phyloP scores from a whole-genome alignment of 2,113 vertebrate species.

The Macquaria australasica region DNA sequence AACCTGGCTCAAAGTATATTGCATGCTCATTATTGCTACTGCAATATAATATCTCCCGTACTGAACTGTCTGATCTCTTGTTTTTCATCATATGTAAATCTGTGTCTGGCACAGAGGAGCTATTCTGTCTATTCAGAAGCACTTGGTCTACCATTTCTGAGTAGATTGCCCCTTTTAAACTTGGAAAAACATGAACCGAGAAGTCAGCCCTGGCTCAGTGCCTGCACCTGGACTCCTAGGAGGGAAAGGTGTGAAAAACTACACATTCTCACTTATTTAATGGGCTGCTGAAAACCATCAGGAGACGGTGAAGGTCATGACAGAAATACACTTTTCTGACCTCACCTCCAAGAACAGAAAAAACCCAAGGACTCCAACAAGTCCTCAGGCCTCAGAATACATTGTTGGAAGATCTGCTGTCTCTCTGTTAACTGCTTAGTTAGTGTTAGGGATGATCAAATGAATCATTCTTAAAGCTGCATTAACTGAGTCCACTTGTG shows the following conservation, averaged over 20 bases:
- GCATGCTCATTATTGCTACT: conserved; percentile 45
- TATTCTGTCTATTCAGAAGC: background rate
- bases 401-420: background rate
- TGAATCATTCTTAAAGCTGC: background rate
- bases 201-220: background rate
- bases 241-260: conserved; percentile 48
- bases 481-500: background rate
- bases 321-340: conserved; percentile 29
- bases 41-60: conserved; percentile 49
- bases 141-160: conserved; percentile 11
- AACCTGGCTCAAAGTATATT: conserved; percentile 52
- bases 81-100: conserved; percentile 56
- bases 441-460: background rate
- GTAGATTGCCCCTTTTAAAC: conserved; percentile 35
- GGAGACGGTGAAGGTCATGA: conserved; percentile 34
- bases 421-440: background rate
- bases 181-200: conserved; percentile 9
- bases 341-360: background rate
- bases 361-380: conserved; percentile 10
- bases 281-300: conserved; percentile 28
- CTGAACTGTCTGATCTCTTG: conserved; percentile 49
- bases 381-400: background rate
- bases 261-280: conserved; percentile 35
- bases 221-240: conserved; percentile 38
- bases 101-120: conserved; percentile 38